Conservation (phyloP, 2,888 invertebrate genomes). For the Mesorhabditis belari region DNA sequence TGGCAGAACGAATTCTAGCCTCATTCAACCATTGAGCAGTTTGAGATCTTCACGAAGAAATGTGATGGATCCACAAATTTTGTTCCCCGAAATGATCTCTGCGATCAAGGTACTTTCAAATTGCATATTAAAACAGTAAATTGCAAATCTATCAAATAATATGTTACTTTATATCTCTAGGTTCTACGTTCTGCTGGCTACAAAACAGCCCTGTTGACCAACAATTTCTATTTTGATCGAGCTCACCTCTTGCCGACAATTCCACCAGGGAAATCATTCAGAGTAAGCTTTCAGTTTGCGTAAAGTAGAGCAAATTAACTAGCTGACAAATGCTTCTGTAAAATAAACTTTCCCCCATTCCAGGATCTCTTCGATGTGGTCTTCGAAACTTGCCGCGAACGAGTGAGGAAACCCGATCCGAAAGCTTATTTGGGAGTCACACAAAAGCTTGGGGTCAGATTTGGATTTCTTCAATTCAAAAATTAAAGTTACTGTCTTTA, state of each 20-base stretch:
- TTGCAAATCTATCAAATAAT: no score
- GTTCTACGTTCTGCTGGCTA: slow-evolving; percentile 53
- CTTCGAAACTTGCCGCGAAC: slow-evolving; percentile 55
- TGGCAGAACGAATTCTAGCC: not conserved
- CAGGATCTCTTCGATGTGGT: slow-evolving; percentile 42
- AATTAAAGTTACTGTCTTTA: not conserved
- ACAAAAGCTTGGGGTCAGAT: slow-evolving; percentile 27
- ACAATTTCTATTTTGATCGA: slow-evolving; percentile 53
- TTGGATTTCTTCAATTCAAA: not conserved
- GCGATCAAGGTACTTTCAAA: slow-evolving; percentile 10
- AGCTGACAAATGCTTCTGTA: no score
- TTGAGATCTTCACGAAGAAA: no score
- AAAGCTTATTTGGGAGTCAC: slow-evolving; percentile 53
- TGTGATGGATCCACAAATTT: slow-evolving; percentile 1
- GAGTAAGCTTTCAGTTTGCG: not conserved
- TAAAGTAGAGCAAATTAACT: no score
- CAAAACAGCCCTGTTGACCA: slow-evolving; percentile 56
- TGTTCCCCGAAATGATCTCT: slow-evolving; percentile 14
- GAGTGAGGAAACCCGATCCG: slow-evolving; percentile 55
- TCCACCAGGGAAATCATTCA: slow-evolving; percentile 6
- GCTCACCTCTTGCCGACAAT: slow-evolving; percentile 34
- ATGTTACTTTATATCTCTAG: slow-evolving; percentile 5
- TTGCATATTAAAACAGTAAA: no score
- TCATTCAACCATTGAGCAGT: no score
- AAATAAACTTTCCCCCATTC: slow-evolving; percentile 4